These are phyloP conservation scores for Suncus etruscus DNA, from an alignment of 2,113 vertebrate species.

Conservation along the genomic window DNA sequence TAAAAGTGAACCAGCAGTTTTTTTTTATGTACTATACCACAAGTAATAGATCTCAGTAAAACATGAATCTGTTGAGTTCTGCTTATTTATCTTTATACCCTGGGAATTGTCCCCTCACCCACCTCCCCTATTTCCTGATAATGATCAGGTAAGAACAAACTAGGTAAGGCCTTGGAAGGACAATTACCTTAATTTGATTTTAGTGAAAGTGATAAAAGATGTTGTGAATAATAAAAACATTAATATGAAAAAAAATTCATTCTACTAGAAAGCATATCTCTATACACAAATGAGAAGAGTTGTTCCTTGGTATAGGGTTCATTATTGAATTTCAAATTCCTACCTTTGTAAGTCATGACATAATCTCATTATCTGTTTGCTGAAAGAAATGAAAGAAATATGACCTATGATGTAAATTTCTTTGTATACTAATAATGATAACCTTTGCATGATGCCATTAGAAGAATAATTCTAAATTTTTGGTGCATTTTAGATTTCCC, in stretches of 20 bases:
- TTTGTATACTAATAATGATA: background rate
- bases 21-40: background rate
- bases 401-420: background rate
- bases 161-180: background rate
- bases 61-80: background rate
- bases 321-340: background rate
- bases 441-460: background rate
- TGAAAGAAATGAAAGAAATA: constrained; percentile 44
- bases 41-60: constrained; percentile 25
- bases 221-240: constrained; percentile 24
- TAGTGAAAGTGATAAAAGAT: constrained; percentile 42
- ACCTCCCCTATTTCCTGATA: background rate
- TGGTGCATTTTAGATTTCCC: constrained; percentile 3
- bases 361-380: constrained; percentile 7
- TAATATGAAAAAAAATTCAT: background rate
- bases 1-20: constrained; percentile 6
- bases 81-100: background rate
- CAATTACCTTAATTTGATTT: constrained; percentile 29
- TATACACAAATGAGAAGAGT: background rate
- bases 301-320: background rate
- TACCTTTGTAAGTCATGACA: background rate
- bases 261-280: background rate
- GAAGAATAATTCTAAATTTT: background rate
- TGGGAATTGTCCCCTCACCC: background rate
- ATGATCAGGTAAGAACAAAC: background rate